Evolutionary conservation across 2,797 vertebrate genomes (phyloP), one percentile per base, ranked within the genome.

Genomic region (Hylomyscus alleni): DNA sequence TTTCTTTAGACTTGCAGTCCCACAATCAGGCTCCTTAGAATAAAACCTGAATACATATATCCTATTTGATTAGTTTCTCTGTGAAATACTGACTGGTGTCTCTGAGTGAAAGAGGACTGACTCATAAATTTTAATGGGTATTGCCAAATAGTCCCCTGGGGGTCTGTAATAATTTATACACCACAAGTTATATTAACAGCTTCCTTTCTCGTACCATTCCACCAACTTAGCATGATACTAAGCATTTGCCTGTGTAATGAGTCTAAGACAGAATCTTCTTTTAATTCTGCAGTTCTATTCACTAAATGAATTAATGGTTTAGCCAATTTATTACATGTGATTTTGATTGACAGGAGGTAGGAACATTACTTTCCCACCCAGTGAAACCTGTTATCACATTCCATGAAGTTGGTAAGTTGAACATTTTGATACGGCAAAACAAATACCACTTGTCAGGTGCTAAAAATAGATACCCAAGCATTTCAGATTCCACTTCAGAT

Each of bases 261-360:
- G 47, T 37, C 31, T 67, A 69, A 91, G 24, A 81, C 34, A 52
- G 47, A 75, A 65, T 62, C 19, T 76, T 72, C 72, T 86, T 86
- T 97, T 88, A 87, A 87, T 82, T 94, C 52, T 93, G 47, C 7
- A 83, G 60, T 94, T 67, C n/a, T 3, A 78, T 44, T 50, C 11
- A 17, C 40, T 77, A 92, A 83, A 52, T 37, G 67, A 73, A 47
- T 73, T 67, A 83, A 90, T 75, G 17, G 50, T 86, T 67, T 83
- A 58, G 24, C 73, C 76, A 29, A n/a, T 47, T 91, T 75, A 47
- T 26, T 54, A 62, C 69, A 72, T 19, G 19, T 11, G 60, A 31
- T 69, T 93, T 92, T 69, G 24, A 88, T 75, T 80, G 24, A 69
- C 47, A 85, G 7, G 8, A 52, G 5, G 8, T 54, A 82, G 22